Evolutionary conservation across 2,888 invertebrate genomes (phyloP).

Genomic region (Agrochola circellaris): DNA sequence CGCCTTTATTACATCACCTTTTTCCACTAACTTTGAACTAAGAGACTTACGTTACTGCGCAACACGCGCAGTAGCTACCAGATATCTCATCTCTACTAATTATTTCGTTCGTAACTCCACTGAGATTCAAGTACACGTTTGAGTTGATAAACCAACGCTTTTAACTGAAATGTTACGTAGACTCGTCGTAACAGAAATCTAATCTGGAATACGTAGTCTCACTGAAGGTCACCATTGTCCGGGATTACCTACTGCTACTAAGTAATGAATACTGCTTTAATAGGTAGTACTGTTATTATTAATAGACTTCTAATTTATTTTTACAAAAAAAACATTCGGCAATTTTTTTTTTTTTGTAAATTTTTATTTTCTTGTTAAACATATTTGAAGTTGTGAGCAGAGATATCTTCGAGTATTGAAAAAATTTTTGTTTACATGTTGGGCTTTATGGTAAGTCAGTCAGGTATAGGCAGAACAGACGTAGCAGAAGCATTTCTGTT

Average conservation of each 20-base stretch:
- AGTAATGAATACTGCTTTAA: slow-evolving; percentile 9
- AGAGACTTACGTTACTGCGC: not conserved
- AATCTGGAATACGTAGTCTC: not conserved
- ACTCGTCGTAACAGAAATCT: slow-evolving; percentile 16
- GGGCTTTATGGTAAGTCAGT: not conserved
- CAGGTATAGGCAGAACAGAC: no score
- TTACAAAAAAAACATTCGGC: no score
- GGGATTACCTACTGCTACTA: not conserved
- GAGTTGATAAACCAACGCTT: slow-evolving; percentile 18
- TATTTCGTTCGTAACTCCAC: not conserved
- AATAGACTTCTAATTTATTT: not conserved
- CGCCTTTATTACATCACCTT: slow-evolving; percentile 8
- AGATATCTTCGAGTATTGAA: not conserved
- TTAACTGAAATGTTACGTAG: not conserved
- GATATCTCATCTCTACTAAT: not conserved
- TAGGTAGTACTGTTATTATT: not conserved
- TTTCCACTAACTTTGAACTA: slow-evolving; percentile 23
- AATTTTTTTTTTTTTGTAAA: not conserved
- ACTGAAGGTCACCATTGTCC: not conserved
- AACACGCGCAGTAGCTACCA: not conserved
- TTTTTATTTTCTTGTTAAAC: not conserved
- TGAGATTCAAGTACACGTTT: slow-evolving; percentile 3
- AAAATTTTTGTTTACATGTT: not conserved
- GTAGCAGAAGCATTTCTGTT: no score
- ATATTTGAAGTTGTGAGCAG: no score